Evolutionary conservation across 2,113 vertebrate genomes (phyloP).

Genomic region (Heliornis fulica): DNA sequence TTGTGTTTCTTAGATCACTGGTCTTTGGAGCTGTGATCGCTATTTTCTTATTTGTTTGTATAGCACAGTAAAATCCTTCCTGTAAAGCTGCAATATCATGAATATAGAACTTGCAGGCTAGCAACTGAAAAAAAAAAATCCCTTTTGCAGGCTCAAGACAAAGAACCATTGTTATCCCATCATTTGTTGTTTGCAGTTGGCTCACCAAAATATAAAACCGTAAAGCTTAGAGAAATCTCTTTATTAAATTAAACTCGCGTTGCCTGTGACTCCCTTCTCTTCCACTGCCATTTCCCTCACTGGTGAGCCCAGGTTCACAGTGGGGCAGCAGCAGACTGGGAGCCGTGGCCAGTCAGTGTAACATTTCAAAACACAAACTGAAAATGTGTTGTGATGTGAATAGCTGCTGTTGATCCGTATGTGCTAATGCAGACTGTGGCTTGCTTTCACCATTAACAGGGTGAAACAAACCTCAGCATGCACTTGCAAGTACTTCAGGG

Average conservation of each 20-base stretch:
- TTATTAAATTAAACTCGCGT: not conserved
- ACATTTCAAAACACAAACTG: conserved; percentile 34
- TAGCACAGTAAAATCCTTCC: not conserved
- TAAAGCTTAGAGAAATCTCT: not conserved
- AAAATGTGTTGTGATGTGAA: conserved; percentile 56
- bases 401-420: not conserved
- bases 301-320: not conserved
- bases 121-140: not conserved
- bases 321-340: not conserved
- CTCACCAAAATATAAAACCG: not conserved
- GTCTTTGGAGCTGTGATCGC: not conserved
- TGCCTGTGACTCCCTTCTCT: not conserved
- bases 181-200: not conserved
- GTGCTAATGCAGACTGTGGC: not conserved
- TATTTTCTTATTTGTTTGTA: not conserved
- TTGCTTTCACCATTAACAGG: conserved; percentile 26
- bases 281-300: not conserved
- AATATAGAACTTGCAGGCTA: not conserved
- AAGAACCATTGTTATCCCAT: not conserved
- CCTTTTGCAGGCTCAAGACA: not conserved
- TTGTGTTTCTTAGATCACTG: not conserved
- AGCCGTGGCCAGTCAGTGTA: conserved; percentile 12
- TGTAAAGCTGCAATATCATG: not conserved
- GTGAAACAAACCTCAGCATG: conserved; percentile 20
- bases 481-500: conserved; percentile 3